Evolutionary conservation across 2,797 vertebrate genomes (phyloP).

Genomic region (Gila robusta): DNA sequence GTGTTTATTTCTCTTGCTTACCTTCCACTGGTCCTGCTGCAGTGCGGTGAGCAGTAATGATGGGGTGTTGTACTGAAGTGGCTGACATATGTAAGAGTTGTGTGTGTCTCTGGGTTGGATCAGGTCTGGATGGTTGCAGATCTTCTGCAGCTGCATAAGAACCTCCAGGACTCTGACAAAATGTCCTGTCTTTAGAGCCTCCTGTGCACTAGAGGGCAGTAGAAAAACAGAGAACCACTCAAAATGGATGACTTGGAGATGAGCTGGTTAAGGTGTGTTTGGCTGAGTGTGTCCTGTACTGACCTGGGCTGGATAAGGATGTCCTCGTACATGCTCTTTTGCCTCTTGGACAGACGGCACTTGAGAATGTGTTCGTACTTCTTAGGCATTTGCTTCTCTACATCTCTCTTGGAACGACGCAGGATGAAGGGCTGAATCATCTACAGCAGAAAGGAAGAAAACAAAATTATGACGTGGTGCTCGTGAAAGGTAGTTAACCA

Average conservation of each 20-base stretch:
- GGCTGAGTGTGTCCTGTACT: conserved; percentile 47
- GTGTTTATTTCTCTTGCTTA: conserved; percentile 57
- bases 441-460: conserved; percentile 66
- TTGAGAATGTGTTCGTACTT: conserved; percentile 93
- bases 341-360: conserved; percentile 87
- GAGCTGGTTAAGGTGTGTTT: background rate
- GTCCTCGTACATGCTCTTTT: conserved; percentile 91
- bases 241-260: conserved; percentile 7
- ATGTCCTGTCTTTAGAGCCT: conserved; percentile 91
- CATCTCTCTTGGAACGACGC: conserved; percentile 89
- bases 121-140: conserved; percentile 94
- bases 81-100: conserved; percentile 81
- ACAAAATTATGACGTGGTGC: background rate
- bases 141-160: conserved; percentile 91
- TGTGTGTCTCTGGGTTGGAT: conserved; percentile 82
- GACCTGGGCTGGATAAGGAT: conserved; percentile 89
- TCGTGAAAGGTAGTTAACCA: background rate
- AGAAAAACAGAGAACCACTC: conserved; percentile 12
- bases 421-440: conserved; percentile 94
- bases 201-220: conserved; percentile 81
- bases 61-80: conserved; percentile 82
- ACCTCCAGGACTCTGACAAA: conserved; percentile 94
- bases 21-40: conserved; percentile 82
- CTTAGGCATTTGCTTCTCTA: conserved; percentile 92
- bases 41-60: conserved; percentile 85